Evolutionary conservation across 1,140 invertebrate genomes (phyloP).

Genomic region (Maconellicoccus hirsutus): DNA sequence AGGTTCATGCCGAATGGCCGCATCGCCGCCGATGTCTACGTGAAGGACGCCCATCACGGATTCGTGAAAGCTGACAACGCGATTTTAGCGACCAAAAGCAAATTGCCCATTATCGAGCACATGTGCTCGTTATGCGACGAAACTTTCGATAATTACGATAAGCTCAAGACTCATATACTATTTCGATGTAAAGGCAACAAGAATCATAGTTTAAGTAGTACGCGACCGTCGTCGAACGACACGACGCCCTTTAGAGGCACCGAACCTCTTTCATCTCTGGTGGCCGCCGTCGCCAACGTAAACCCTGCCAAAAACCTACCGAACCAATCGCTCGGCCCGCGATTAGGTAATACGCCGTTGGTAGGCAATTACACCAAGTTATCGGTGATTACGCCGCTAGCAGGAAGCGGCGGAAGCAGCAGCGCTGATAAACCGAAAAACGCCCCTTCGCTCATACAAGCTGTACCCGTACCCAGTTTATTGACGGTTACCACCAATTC

Average conservation of each 20-base stretch:
- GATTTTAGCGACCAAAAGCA: not conserved
- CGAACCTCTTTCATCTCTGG: too few relatives aligned
- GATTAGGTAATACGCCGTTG: constrained; percentile 63
- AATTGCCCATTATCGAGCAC: not conserved
- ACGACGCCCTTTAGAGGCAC: too few relatives aligned
- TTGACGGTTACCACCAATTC: constrained; percentile 35
- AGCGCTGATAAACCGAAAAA: not conserved
- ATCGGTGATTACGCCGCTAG: not conserved
- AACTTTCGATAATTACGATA: constrained; percentile 52
- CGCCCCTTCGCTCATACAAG: not conserved
- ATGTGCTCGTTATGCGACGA: constrained; percentile 49
- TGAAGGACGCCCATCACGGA: not conserved
- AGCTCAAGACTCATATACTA: constrained; percentile 51
- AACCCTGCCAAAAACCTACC: not conserved
- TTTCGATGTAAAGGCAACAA: constrained; percentile 50
- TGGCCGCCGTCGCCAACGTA: too few relatives aligned
- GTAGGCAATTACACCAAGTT: constrained; percentile 35
- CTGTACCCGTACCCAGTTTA: constrained; percentile 41
- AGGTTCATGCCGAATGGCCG: not conserved
- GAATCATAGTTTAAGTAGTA: constrained; percentile 23
- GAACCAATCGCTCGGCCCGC: constrained; percentile 52
- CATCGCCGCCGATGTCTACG: not conserved
- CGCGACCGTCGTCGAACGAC: too few relatives aligned
- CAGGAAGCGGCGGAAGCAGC: not conserved
- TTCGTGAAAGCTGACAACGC: not conserved